A percentile compares a stretch with the other conserved stretches of the same genome.
phyloP scores from a whole-genome alignment of 2,113 vertebrate genomes.

The Gambusia affinis region DNA sequence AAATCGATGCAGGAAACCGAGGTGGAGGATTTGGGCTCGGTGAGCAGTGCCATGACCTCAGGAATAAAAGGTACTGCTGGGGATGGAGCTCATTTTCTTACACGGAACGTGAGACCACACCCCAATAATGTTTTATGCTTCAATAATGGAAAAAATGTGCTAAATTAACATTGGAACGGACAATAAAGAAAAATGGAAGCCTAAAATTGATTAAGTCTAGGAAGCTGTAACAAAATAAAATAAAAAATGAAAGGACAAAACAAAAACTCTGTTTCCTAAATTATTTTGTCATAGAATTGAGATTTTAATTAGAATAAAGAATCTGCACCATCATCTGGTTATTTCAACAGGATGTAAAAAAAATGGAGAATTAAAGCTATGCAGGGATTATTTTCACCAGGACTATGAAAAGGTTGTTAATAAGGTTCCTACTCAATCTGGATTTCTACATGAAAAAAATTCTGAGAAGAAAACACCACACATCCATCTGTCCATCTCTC shows the following conservation, averaged over 20 bases:
- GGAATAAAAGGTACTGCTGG: conserved; percentile 30
- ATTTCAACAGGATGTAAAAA: background rate
- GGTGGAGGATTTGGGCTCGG: conserved; percentile 41
- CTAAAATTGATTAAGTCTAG: too few species aligned
- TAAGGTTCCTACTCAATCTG: too few species aligned
- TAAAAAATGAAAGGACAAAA: too few species aligned
- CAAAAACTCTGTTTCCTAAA: background rate
- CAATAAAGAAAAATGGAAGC: background rate
- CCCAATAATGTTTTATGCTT: background rate
- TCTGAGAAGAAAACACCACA: background rate
- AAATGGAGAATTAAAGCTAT: background rate
- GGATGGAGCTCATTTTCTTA: conserved; percentile 33
- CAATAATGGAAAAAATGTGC: background rate
- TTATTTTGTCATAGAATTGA: background rate
- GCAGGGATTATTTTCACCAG: background rate
- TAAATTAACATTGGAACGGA: background rate
- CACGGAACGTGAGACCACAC: background rate
- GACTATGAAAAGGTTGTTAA: too few species aligned
- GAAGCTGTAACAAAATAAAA: background rate
- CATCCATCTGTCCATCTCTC: background rate
- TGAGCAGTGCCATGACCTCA: conserved; percentile 50
- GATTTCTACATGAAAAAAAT: background rate
- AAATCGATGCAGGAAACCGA: conserved; percentile 63
- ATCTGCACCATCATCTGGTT: background rate
- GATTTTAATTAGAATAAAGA: background rate